Conservation (phyloP, 2,888 invertebrate species). For the Odontocolon sp. region DNA sequence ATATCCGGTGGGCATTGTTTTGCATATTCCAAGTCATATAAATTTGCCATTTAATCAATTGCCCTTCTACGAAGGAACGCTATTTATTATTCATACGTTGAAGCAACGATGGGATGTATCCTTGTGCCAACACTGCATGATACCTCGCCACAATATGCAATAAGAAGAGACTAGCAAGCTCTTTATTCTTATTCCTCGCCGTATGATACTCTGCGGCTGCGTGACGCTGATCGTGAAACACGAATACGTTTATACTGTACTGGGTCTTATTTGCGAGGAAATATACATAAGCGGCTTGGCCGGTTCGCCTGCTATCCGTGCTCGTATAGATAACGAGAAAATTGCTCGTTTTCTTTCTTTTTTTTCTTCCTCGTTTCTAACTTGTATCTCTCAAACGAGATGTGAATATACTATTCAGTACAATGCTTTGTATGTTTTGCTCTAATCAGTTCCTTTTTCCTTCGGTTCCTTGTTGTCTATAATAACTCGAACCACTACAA, state of each 20-base stretch:
- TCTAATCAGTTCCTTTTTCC: slow-evolving; percentile 23
- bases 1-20: too few relatives aligned
- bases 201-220: slow-evolving; percentile 30
- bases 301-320: slow-evolving; percentile 36
- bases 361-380: neutral
- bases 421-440: slow-evolving; percentile 29
- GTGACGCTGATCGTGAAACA: slow-evolving; percentile 33
- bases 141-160: neutral
- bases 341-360: slow-evolving; percentile 38
- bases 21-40: too few relatives aligned
- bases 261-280: slow-evolving; percentile 34
- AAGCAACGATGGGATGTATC: slow-evolving; percentile 1
- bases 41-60: too few relatives aligned
- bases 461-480: slow-evolving; percentile 35
- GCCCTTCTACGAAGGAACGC: too few relatives aligned
- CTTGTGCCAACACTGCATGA: neutral
- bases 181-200: slow-evolving; percentile 6
- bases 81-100: neutral
- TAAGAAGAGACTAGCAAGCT: slow-evolving; percentile 34
- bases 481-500: slow-evolving; percentile 19
- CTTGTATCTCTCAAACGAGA: neutral
- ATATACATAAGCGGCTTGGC: slow-evolving; percentile 26
- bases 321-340: slow-evolving; percentile 55
- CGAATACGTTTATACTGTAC: slow-evolving; percentile 10
- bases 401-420: slow-evolving; percentile 18